These are phyloP conservation scores for Branchinecta lynchi DNA, from an alignment of 1,140 invertebrate species.

Conservation along the genomic window DNA sequence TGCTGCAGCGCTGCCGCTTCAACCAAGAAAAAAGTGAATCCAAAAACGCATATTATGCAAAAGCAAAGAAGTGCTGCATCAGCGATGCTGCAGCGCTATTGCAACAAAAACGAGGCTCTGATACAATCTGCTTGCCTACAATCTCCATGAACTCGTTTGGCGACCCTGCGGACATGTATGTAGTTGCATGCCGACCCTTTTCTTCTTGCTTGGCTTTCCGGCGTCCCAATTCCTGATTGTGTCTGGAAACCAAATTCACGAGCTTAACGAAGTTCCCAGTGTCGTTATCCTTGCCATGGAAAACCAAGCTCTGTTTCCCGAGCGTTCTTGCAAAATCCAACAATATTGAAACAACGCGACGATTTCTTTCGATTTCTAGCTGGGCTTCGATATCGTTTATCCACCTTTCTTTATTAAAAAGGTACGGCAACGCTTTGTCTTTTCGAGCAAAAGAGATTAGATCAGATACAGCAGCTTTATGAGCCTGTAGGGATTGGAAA, in stretches of 20 bases:
- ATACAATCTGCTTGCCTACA: not conserved
- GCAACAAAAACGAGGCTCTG: too few relatives aligned
- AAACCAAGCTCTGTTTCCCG: not conserved
- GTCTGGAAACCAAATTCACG: not conserved
- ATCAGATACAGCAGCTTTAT: slow-evolving; percentile 1
- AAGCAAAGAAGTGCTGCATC: too few relatives aligned
- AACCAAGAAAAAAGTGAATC: too few relatives aligned
- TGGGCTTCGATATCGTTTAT: not conserved
- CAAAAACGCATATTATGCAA: too few relatives aligned
- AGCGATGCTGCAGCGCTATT: too few relatives aligned
- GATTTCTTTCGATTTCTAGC: not conserved
- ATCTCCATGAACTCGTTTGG: not conserved
- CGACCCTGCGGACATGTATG: not conserved
- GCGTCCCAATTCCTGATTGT: not conserved
- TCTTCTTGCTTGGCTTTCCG: not conserved
- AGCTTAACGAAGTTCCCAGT: not conserved
- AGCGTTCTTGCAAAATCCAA: not conserved
- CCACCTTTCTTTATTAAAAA: not conserved
- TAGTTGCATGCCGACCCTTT: too few relatives aligned
- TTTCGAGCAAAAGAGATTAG: not conserved
- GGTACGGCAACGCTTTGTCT: not conserved
- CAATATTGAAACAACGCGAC: not conserved
- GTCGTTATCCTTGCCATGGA: not conserved
- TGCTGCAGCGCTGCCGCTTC: too few relatives aligned
- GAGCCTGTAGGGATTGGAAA: not conserved